Evolutionary conservation across 92 coral and sea anemone species (phyloP), one percentile per base, ranked within the genome.

Genomic region (Palythoa grandiflora): DNA sequence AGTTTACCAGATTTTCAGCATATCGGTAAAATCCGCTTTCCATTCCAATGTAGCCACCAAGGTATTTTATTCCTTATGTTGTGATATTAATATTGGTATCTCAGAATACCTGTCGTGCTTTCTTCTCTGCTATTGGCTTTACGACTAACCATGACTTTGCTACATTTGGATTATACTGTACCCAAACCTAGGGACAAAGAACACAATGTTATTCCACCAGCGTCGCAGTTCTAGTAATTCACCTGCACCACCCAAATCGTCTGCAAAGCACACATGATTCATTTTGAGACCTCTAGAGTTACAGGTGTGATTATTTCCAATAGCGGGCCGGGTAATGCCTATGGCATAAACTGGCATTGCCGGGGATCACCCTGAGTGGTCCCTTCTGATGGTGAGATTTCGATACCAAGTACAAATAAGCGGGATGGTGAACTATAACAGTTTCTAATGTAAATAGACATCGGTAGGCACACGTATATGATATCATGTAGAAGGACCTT

Each of bases 291-390:
- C 12, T 52, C 57, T 52, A 52, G 57, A 52, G 57, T 52, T 73
- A 38, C 78, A 12, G 53, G 51, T 40, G 40, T 73, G 78, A 39
- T 1, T 73, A 73, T 73, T 53, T 40, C 78, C 78, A 38, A 15
- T 10, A 73, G 75, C 39, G 75, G 44, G 75, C 39, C 48, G 44
- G 28, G 13, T 21, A 0, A 73, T 37, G n/a, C 78, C 54, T 28
- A 38, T 38, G 78, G 53, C 20, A 2, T 73, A 37, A 38, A 73
- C 53, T 73, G 78, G 54, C 53, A 73, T 73, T 21, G 71, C 71
- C 1, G 6, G 0, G 91, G 54, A 38, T 88, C 91, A 9, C 87
- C 87, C 44, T 78, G 91, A 19, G 87, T 88, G 59, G 91, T 79
- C 39, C 87, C 80, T 81, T 88, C 91, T 40, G 80, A 71, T 2